Percentiles rank a stretch among this genome's conserved stretches.
phyloP scores from a whole-genome alignment of 64 coral and sea anemone genomes.

The Stylophora pistillata region DNA sequence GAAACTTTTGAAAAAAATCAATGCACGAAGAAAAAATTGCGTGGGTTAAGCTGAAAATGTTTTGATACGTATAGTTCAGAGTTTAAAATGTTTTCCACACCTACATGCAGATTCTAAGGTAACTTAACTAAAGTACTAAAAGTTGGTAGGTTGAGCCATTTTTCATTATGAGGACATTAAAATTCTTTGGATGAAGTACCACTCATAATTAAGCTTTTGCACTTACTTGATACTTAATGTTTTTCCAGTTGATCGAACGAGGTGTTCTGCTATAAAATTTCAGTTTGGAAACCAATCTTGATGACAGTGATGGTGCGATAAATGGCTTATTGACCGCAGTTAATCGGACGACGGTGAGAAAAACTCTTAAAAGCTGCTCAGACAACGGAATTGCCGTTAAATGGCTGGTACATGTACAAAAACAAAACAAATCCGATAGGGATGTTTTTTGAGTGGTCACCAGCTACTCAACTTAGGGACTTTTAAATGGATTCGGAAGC shows the following conservation, averaged over 20 bases:
- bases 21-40: too few relatives aligned
- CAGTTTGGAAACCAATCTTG: slow-evolving; percentile 7
- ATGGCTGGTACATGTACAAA: background rate
- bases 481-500: slow-evolving; percentile 37
- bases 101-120: too few relatives aligned
- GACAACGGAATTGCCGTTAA: slow-evolving; percentile 31
- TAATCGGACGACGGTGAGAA: slow-evolving; percentile 1
- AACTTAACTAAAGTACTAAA: too few relatives aligned
- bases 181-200: background rate
- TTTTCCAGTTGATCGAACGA: background rate
- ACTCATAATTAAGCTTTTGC: background rate
- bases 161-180: background rate
- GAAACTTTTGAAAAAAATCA: too few relatives aligned
- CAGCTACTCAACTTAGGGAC: slow-evolving; percentile 23
- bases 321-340: slow-evolving; percentile 41
- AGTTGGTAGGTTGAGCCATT: too few relatives aligned
- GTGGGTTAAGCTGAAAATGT: too few relatives aligned
- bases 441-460: slow-evolving; percentile 36
- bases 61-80: too few relatives aligned
- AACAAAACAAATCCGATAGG: slow-evolving; percentile 33
- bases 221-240: slow-evolving; percentile 13
- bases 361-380: slow-evolving; percentile 25
- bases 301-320: slow-evolving; percentile 34
- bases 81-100: too few relatives aligned
- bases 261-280: background rate